Conservation (phyloP, 2,797 vertebrate genomes). For the Coranthus polyacanthus region DNA sequence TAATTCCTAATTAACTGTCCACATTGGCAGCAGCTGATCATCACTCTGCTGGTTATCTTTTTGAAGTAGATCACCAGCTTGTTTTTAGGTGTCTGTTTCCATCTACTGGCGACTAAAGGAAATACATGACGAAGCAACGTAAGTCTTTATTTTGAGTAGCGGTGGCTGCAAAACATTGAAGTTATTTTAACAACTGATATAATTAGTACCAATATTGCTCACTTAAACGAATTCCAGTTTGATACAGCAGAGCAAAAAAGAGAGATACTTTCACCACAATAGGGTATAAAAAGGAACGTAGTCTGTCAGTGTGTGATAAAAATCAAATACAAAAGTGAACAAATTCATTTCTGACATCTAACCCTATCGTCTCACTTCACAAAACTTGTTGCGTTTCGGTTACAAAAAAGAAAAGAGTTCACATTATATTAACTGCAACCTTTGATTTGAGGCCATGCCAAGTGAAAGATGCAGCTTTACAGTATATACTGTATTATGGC, state of each 20-base stretch:
- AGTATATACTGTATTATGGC: slow-evolving; percentile 82
- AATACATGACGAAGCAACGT: slow-evolving; percentile 62
- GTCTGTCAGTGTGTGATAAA: slow-evolving; percentile 75
- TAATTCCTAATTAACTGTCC: no score
- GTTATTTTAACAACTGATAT: slow-evolving; percentile 79
- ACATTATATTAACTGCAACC: slow-evolving; percentile 88
- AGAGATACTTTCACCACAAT: slow-evolving; percentile 78
- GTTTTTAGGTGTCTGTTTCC: slow-evolving; percentile 47
- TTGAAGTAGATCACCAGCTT: not conserved
- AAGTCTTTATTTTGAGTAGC: slow-evolving; percentile 68
- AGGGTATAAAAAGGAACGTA: slow-evolving; percentile 81
- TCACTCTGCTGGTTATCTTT: no score
- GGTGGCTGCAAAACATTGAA: slow-evolving; percentile 73
- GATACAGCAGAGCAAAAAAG: slow-evolving; percentile 64
- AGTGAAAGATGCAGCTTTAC: slow-evolving; percentile 87
- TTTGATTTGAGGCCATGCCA: slow-evolving; percentile 92
- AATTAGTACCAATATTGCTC: slow-evolving; percentile 54
- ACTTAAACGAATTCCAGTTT: slow-evolving; percentile 69
- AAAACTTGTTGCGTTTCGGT: slow-evolving; percentile 79
- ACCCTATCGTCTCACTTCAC: slow-evolving; percentile 85
- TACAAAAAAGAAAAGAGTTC: slow-evolving; percentile 81
- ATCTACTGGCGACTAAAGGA: slow-evolving; percentile 59
- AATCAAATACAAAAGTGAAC: slow-evolving; percentile 86
- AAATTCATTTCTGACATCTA: slow-evolving; percentile 68
- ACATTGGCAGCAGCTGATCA: no score